A percentile compares a stretch with the other conserved stretches of the same genome.
phyloP scores from a whole-genome alignment of 2,113 vertebrate species.

The Mastomys natalensis region DNA sequence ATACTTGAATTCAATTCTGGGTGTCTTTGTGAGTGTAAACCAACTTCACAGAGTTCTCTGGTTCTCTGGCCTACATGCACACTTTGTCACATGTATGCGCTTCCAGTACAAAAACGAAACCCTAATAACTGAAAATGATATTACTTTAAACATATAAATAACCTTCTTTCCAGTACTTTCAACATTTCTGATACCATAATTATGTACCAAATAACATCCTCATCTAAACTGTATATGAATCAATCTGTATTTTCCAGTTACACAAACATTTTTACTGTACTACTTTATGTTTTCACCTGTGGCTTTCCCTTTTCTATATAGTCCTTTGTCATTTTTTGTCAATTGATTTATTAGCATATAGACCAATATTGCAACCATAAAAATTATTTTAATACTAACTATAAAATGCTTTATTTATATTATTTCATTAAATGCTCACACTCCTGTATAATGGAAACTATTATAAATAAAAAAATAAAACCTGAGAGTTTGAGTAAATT shows the following conservation, averaged over 20 bases:
- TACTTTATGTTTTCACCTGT: not conserved
- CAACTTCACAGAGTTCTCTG: no score
- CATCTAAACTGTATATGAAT: not conserved
- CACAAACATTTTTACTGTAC: not conserved
- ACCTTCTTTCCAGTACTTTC: no score
- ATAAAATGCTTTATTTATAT: not conserved
- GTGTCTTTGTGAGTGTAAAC: no score
- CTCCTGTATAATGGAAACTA: not conserved
- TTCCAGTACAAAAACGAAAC: no score
- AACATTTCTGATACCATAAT: no score
- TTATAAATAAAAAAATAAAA: not conserved
- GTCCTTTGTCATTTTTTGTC: not conserved
- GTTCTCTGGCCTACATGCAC: no score
- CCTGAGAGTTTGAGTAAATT: not conserved
- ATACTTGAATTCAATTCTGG: no score
- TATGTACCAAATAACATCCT: no score
- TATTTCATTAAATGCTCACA: not conserved
- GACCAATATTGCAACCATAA: not conserved
- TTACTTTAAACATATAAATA: no score
- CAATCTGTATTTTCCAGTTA: not conserved
- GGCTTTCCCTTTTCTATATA: not conserved
- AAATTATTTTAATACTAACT: not conserved
- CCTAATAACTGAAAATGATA: no score
- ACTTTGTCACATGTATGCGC: no score
- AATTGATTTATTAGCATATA: slow-evolving; percentile 1